Base-by-base conservation (phyloP, 2,797 vertebrate species). In the Brachyalestes nurse region DNA sequence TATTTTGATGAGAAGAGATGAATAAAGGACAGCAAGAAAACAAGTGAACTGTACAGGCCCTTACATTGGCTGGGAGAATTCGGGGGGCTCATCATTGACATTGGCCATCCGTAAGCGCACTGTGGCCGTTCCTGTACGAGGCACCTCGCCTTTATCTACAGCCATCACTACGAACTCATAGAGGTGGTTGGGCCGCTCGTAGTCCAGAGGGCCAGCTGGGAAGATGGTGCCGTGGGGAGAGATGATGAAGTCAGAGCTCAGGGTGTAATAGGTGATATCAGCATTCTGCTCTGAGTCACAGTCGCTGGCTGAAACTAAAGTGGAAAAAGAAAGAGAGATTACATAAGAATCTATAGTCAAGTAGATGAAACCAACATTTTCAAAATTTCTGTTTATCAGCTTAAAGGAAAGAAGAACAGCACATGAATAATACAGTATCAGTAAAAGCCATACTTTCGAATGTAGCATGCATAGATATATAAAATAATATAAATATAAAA, bases 151-250 rank as follows among this genome's bases (percentile, higher is more conserved):
- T 76, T 93, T 94, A 91, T 97, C 96, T 23, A 97, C 87, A 0
- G 96, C 96, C 95, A 97, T 94, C 77, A 97, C 88, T 6, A 96
- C 92, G 87, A 97, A 97, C 90, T 97, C 96, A 0, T 97, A 97
- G 69, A 96, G 92, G 85, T 97, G 96, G 83, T 95, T 93, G 0
- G 92, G 93, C 45, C 92, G 90, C 86, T 97, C 96, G 0, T 93
- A 97, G 91, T 97, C 95, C 89, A 97, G 81, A 14, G 42, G 87
- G 4, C 93, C 89, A 0, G 93, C 91, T 0, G 96, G 95, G 78
- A 96, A 97, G 84, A 97, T 91, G 53, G 93, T 95, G 64, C 96
- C 96, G 2, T 95, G 92, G 16, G 95, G 88, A 5, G 96, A 96
- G 60, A 97, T 93, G 66, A 89, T 95, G 83, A 97, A 97, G 87